Percentiles rank a stretch among this genome's conserved stretches.
Conservation (phyloP, 2,797 vertebrate species). For the Manis javanica region DNA sequence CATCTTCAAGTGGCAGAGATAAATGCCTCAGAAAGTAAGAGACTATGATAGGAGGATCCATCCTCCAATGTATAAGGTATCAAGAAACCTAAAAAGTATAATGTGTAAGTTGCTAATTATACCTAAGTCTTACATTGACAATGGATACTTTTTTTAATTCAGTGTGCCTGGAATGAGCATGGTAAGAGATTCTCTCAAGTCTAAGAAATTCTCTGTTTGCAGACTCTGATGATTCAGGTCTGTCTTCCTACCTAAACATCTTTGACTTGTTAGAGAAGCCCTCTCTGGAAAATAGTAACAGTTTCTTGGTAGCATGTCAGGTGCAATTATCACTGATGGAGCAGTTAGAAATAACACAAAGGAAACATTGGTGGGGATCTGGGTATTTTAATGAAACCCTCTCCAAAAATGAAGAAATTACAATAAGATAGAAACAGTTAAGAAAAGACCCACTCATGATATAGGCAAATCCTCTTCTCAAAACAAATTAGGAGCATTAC, state of each 20-base stretch:
- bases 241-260: neutral
- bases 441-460: neutral
- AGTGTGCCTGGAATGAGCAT: neutral
- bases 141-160: neutral
- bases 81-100: neutral
- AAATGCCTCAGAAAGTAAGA: neutral
- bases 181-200: neutral
- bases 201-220: neutral
- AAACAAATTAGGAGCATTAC: neutral
- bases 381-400: conserved; percentile 21
- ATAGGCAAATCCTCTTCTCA: neutral
- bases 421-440: neutral
- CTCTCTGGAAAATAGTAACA: neutral
- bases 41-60: neutral
- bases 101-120: neutral
- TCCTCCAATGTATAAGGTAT: neutral
- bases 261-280: neutral
- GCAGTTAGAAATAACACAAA: conserved; percentile 11
- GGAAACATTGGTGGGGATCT: neutral
- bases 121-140: neutral
- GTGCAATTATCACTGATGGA: neutral
- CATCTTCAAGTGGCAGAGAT: neutral
- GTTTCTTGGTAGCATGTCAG: neutral
- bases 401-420: neutral
- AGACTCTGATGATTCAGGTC: neutral